Conservation (phyloP, 2,888 invertebrate genomes). For the Gibbula magus region DNA sequence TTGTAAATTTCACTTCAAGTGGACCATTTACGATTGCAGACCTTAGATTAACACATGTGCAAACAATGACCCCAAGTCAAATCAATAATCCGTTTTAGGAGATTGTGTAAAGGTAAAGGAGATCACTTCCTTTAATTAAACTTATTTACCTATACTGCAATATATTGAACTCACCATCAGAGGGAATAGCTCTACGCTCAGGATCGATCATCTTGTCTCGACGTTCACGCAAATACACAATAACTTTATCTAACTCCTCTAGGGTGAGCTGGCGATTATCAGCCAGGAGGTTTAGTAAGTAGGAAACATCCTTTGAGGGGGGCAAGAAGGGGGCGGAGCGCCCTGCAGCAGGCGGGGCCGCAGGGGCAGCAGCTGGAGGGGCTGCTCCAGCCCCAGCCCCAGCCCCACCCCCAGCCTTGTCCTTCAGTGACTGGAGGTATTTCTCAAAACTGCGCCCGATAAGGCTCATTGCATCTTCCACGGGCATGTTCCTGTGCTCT, state of each 20-base stretch:
- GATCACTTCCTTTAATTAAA: too few species aligned
- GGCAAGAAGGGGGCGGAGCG: slow-evolving; percentile 48
- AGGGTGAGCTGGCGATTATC: slow-evolving; percentile 81
- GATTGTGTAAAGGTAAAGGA: too few species aligned
- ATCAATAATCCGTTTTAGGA: too few species aligned
- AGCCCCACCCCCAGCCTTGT: slow-evolving; percentile 45
- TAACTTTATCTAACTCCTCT: slow-evolving; percentile 61
- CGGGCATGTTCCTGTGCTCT: slow-evolving; percentile 97
- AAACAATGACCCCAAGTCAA: too few species aligned
- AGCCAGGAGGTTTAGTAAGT: slow-evolving; percentile 85
- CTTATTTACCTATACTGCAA: too few species aligned
- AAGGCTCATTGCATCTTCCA: slow-evolving; percentile 90
- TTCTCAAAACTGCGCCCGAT: slow-evolving; percentile 79
- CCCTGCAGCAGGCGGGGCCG: slow-evolving; percentile 38
- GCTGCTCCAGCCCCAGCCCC: slow-evolving; percentile 34
- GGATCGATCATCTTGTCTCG: slow-evolving; percentile 76
- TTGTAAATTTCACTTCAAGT: too few species aligned
- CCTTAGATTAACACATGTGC: too few species aligned
- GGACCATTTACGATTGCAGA: too few species aligned
- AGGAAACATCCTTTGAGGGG: slow-evolving; percentile 51
- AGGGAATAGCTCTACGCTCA: slow-evolving; percentile 18
- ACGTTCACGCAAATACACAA: slow-evolving; percentile 82
- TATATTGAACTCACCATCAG: slow-evolving; percentile 40
- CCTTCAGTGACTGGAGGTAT: slow-evolving; percentile 67
- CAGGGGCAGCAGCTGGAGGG: slow-evolving; percentile 28